Base-by-base conservation (phyloP, 1,140 invertebrate genomes). In the Dinothrombium tinctorium region DNA sequence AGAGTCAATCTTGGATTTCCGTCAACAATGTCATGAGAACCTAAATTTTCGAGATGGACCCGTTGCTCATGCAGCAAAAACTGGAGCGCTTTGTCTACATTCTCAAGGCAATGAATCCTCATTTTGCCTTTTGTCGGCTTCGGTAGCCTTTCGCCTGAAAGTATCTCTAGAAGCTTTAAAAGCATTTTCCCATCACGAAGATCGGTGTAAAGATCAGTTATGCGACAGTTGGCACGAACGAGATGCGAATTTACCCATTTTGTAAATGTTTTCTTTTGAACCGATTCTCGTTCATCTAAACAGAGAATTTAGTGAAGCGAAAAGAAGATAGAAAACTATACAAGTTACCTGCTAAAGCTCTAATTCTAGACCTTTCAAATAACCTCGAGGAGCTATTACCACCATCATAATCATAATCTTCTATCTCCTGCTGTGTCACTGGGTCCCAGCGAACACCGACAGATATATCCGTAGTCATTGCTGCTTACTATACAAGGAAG, bases 241-340 rank as follows among this genome's bases (percentile, higher is more conserved):
- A 99, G 66, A 62, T 99, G 94, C 9, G 90, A 98, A 60, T 99
- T 99, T 31, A 98, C 89, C 87, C 87, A 94, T 81, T 98, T 98
- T 60, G 87, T 86, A 62, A 99, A 99, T 17, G 92, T 99, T 61
- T 99, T 99, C 72, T 99, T 99, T 61, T 99, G 94, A 43, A 99
- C 94, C 59, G 76, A 79, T 66, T 99, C 92, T 68, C 94, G 77
- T 69, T 99, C 94, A 69, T 95, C 94, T 84, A 45, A 59, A 32
- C 62, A 21, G 3, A 21, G 33, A 33, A 17, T 9, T 7, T 33
- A 15, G 3, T 14, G 19, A 43, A 38, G 24, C 8, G 44, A 40
- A 47, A 33, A 47, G 19, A 35, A 44, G 21, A 24, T 14, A 29
- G 9, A 31, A 38, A n/a, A n/a, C 2, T 7, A 12, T 8, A 6